These are phyloP conservation scores for Denticeps clupeoides DNA, from an alignment of 2,797 vertebrate species.

Conservation along the genomic window DNA sequence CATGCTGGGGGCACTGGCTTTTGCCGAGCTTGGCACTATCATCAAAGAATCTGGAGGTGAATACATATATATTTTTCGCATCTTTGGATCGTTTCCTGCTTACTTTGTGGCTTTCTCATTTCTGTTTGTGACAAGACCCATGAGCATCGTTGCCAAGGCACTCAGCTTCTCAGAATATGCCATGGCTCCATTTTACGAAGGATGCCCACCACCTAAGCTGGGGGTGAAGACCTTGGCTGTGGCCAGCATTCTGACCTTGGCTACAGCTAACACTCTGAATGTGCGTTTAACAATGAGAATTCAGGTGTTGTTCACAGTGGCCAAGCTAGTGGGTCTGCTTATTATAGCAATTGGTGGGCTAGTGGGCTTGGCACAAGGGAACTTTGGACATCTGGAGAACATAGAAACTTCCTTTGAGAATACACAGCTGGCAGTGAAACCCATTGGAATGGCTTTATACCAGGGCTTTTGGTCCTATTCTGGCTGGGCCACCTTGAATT, in stretches of 20 bases:
- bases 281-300: constrained; percentile 49
- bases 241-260: constrained; percentile 52
- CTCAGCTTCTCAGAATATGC: constrained; percentile 63
- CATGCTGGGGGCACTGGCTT: constrained; percentile 59
- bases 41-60: constrained; percentile 71
- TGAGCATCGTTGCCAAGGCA: constrained; percentile 41
- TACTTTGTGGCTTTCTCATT: constrained; percentile 61
- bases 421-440: constrained; percentile 37
- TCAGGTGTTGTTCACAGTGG: constrained; percentile 62
- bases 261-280: constrained; percentile 57
- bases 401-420: constrained; percentile 55
- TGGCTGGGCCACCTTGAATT: constrained; percentile 70
- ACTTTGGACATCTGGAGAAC: constrained; percentile 39
- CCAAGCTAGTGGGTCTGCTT: constrained; percentile 57
- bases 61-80: constrained; percentile 70
- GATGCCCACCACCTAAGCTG: constrained; percentile 48
- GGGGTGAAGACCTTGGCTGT: constrained; percentile 48
- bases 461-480: constrained; percentile 71
- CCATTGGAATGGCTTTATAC: constrained; percentile 62
- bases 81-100: constrained; percentile 64
- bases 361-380: too few species aligned
- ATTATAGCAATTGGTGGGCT: constrained; percentile 59
- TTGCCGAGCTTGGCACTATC: constrained; percentile 65
- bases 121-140: constrained; percentile 58
- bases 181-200: constrained; percentile 53